Evolutionary conservation across 2,797 vertebrate species (phyloP).

Genomic region (Onychomys arenicola): DNA sequence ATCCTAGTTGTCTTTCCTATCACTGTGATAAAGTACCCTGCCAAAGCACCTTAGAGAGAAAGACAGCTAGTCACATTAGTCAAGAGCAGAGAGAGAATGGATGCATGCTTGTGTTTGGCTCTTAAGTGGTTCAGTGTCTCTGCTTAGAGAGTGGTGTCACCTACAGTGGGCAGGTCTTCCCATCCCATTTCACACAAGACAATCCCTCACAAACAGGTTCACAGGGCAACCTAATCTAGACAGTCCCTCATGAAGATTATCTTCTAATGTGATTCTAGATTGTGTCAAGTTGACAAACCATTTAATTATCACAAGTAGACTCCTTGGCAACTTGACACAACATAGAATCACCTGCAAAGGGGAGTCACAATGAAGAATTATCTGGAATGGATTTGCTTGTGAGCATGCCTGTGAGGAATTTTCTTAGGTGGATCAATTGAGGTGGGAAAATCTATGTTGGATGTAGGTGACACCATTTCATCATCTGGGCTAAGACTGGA

Average conservation of each 20-base stretch:
- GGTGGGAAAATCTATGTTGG: too few relatives aligned
- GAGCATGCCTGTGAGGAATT: neutral
- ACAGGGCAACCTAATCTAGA: neutral
- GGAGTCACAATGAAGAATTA: neutral
- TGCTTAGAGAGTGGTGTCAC: neutral
- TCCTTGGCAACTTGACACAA: neutral
- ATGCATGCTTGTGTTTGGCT: neutral
- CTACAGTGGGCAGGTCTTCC: neutral
- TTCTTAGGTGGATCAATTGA: neutral
- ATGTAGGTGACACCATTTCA: neutral
- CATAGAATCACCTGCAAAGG: neutral
- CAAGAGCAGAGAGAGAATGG: neutral
- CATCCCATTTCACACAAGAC: neutral
- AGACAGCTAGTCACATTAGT: neutral
- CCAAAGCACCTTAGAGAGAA: neutral
- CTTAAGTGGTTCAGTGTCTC: neutral
- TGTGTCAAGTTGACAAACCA: neutral
- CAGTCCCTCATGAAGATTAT: neutral
- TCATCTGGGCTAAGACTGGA: neutral
- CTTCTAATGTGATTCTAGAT: neutral
- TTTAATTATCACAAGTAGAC: neutral
- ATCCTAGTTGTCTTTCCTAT: neutral
- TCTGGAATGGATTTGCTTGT: neutral
- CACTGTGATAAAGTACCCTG: neutral
- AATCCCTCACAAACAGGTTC: neutral